Base-by-base conservation (phyloP, 2,888 invertebrate genomes). In the Eristalis tenax region DNA sequence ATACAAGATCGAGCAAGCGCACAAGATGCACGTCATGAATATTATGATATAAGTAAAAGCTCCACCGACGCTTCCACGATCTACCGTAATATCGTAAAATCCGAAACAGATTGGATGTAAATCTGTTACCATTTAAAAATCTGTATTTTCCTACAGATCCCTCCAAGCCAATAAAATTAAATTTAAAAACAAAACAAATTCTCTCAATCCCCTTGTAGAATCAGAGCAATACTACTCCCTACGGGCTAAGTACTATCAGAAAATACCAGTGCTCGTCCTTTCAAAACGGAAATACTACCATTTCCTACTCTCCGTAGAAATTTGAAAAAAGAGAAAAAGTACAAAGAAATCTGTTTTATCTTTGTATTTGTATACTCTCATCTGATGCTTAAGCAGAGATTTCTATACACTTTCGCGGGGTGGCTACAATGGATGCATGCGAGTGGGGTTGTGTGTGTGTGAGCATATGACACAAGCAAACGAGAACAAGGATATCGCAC, bases 401-500 rank as follows among this genome's bases (percentile, higher is more conserved):
- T 71, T 78, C 11, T 57, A 64, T 64, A 76, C 61, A 57, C 40
- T 70, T 57, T 59, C 35, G 32, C 18, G 26, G 50, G 66, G 32
- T 68, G 64, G 15, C 18, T 50, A 28, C n/a, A 2, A 6, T 76
- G 38, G 3, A 4, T 13, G 18, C n/a, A n/a, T 50, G 50, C 0
- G 26, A 70, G 35, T 2, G 35, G 10, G 50, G 5, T 4, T 50
- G 43, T 0, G 26, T 78, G 26, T 74, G 50, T 68, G 43, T 57
- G 40, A 8, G n/a, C 50, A 73, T 26, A 56, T 26, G 28, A 40
- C n/a, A 28, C 13, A 26, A 13, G 4, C 18, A 78, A 32, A 26
- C 56, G 59, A n/a, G 43, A n/a, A 73, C 22, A 63, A 40, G 71
- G 43, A 71, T 61, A 71, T 50, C 28, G 18, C 68, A 76, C 85